Percentiles rank a stretch among this genome's conserved stretches.
Evolutionary conservation across 1,140 invertebrate genomes (phyloP).

Genomic region (Acromyrmex heyeri): DNA sequence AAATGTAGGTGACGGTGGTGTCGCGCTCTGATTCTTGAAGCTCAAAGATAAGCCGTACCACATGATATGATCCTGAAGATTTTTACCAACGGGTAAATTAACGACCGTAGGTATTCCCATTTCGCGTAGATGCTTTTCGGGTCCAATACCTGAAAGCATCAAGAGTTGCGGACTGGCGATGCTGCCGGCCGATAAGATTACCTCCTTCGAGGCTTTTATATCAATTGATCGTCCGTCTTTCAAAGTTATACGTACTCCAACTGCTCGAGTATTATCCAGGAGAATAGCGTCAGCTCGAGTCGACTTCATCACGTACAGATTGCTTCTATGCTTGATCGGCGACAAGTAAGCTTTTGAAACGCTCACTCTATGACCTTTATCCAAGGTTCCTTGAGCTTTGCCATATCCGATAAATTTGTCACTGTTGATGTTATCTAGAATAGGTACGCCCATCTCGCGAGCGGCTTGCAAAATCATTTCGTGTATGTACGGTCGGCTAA

Average conservation of each 20-base stretch:
- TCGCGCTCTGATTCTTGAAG: slow-evolving; percentile 81
- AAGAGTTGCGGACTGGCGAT: slow-evolving; percentile 89
- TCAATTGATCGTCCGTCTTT: slow-evolving; percentile 81
- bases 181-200: slow-evolving; percentile 89
- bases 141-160: slow-evolving; percentile 92
- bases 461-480: slow-evolving; percentile 83
- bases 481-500: slow-evolving; percentile 77
- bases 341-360: slow-evolving; percentile 89
- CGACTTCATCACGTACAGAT: slow-evolving; percentile 90
- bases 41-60: slow-evolving; percentile 79
- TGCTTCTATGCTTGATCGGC: slow-evolving; percentile 88
- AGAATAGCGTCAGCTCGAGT: slow-evolving; percentile 88
- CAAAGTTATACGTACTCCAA: slow-evolving; percentile 85
- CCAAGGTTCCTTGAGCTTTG: slow-evolving; percentile 83
- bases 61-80: slow-evolving; percentile 90
- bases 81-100: slow-evolving; percentile 89
- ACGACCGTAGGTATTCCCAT: slow-evolving; percentile 87
- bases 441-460: slow-evolving; percentile 83
- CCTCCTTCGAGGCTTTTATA: slow-evolving; percentile 87
- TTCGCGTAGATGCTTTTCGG: slow-evolving; percentile 89
- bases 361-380: slow-evolving; percentile 89
- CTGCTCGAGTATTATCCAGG: slow-evolving; percentile 84
- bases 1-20: slow-evolving; percentile 83
- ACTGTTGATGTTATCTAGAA: slow-evolving; percentile 81
- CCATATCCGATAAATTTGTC: slow-evolving; percentile 87